Base-by-base conservation (phyloP, 1,140 invertebrate genomes). In the Anastatus disparis region DNA sequence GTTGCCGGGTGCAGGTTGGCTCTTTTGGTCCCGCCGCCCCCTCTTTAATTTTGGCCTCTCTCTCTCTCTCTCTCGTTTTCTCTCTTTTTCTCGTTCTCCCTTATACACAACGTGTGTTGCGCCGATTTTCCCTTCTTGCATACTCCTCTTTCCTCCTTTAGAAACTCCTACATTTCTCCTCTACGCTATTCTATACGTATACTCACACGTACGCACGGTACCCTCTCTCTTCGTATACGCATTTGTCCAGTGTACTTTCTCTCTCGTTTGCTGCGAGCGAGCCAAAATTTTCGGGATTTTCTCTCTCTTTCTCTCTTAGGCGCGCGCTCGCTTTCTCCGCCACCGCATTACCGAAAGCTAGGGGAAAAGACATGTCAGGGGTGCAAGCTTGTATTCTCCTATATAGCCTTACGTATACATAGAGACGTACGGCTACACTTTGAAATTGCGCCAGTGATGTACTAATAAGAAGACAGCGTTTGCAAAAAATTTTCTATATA, bases 1-100 rank as follows among this genome's bases (percentile, higher is more conserved):
- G 81, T 83, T 83, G 81, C 81, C 80, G 81, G 81, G 81, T 82
- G 80, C 80, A 83, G 79, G 81, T 81, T 81, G 75, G n/a, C n/a
- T n/a, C n/a, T n/a, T n/a, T n/a, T n/a, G n/a, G n/a, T 76, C 75
- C 72, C 68, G 76, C 69, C 75, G 59, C 70, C 65, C 72, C 71
- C 44, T 31, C 17, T 48, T 58, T 59, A 46, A 50, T 50, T 56
- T 38, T 50, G 44, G 38, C 65, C 62, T 58, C 31, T 38, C 35
- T 50, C 68, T 74, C 66, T 38, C 6, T 4, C 53, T 26, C n/a
- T n/a, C n/a, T 50, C 38, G n/a, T 48, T 58, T 59, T 50, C 53
- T 50, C 61, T 38, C 55, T 48, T 44, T 67, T 61, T 58, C 31
- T 38, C 35, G 50, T 64, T 74, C 66, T 38, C 6, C 7, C 53